Evolutionary conservation across 2,113 vertebrate species (phyloP), one percentile per base, ranked within the genome.

Genomic region (Anolis carolinensis): DNA sequence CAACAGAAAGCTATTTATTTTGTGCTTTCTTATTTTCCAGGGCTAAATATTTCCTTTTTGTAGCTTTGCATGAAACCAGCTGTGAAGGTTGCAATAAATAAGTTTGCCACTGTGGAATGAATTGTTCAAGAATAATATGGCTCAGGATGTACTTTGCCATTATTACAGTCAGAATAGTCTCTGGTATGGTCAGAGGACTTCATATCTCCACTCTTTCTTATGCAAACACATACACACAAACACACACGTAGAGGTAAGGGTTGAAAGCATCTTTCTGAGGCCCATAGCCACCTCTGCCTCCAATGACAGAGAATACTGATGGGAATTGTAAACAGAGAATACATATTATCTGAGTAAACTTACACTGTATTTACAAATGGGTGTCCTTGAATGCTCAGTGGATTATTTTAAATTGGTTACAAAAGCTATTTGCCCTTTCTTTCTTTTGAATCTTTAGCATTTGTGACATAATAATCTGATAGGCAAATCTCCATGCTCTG

Each of bases 401-500:
- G 81, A 90, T 93, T 94, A 93, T 59, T 89, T 91, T 84, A 94
- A 94, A 87, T 88, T 94, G 82, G 79, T 90, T 91, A 91, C 88
- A 90, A 92, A 94, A 90, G 73, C 79, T 71, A 94, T 92, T 95
- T 89, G 85, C 77, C 83, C 81, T 90, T 94, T 91, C 89, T 80
- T 95, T 95, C 80, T 70, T 84, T 94, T 79, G 7, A 86, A 85
- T 92, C 77, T 92, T 94, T 89, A 92, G 83, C 88, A 94, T 95
- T 95, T 94, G 90, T 94, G 92, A 94, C 0, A 18, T 92, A 91
- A 93, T 93, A 92, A 92, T 93, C 82, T 92, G 90, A 92, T 76
- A 93, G 93, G 92, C 74, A 93, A 92, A 91, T 92, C 89, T 93
- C 86, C 48, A 9, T 75, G 90, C 88, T 94, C 93, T 73, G 87